Percentiles rank a stretch among this genome's conserved stretches.
These are phyloP conservation scores for Parus major DNA, from an alignment of 2,113 vertebrate genomes.

Conservation along the genomic window DNA sequence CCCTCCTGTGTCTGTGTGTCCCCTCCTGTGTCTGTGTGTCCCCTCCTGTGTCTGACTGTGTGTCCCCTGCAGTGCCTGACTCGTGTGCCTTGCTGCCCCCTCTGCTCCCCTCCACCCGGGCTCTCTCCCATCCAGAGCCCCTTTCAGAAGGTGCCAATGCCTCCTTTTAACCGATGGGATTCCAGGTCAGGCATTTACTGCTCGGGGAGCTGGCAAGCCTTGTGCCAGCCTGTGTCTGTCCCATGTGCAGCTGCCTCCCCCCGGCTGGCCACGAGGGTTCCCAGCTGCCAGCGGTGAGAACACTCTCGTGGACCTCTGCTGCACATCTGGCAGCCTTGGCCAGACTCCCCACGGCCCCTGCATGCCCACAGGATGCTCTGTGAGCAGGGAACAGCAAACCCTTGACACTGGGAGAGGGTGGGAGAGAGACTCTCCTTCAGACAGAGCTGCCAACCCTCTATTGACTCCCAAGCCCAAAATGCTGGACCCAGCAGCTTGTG, in stretches of 20 bases:
- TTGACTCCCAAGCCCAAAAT: neutral
- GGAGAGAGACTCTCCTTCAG: neutral
- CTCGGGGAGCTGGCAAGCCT: neutral
- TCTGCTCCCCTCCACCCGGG: neutral
- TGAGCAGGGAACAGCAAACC: rapidly evolving
- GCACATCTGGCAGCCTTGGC: neutral
- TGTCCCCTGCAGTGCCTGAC: too few relatives aligned
- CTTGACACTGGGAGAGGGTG: neutral
- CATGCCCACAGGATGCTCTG: neutral
- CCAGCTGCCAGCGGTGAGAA: neutral
- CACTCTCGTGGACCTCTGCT: neutral
- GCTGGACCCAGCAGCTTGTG: neutral
- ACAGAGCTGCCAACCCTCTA: neutral
- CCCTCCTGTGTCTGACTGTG: too few relatives aligned
- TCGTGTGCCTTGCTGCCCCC: neutral
- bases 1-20: too few relatives aligned
- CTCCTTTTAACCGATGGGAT: conserved; percentile 31
- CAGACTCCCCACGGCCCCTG: rapidly evolving
- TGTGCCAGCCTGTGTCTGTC: neutral
- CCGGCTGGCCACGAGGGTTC: neutral
- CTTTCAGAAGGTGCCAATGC: neutral
- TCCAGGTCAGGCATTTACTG: conserved; percentile 25
- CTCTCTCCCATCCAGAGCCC: neutral
- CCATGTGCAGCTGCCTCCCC: neutral
- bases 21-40: too few relatives aligned